These are phyloP conservation scores for Aramus guarauna DNA, from an alignment of 2,113 vertebrate species.

Conservation along the genomic window DNA sequence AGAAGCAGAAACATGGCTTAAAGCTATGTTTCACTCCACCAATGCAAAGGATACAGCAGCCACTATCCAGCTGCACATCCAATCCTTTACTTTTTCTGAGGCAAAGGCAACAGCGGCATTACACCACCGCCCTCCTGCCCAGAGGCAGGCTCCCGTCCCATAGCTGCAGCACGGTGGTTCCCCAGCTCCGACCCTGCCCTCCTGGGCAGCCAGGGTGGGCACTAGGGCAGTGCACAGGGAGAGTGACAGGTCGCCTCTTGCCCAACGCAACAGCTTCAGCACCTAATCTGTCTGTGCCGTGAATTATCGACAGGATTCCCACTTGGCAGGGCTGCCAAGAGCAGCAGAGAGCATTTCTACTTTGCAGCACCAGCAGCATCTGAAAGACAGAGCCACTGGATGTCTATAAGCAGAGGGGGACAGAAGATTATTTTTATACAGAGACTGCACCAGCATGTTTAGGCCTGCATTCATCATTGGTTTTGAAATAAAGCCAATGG, in stretches of 20 bases:
- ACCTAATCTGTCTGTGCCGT: not conserved
- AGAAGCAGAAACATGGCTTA: not conserved
- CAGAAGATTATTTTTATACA: not conserved
- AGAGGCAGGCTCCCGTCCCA: not conserved
- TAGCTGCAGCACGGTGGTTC: accelerated
- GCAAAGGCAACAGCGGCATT: not conserved
- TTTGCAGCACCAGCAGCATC: not conserved
- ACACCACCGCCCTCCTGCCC: not conserved
- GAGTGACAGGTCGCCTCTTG: not conserved
- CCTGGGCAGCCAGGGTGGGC: not conserved
- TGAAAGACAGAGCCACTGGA: not conserved
- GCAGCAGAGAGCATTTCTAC: not conserved
- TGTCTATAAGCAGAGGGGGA: not conserved
- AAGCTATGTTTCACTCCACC: not conserved
- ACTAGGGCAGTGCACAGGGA: not conserved
- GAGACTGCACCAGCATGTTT: not conserved
- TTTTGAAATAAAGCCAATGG: not conserved
- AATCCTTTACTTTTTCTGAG: not conserved
- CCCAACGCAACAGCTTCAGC: not conserved
- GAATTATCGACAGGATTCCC: not conserved
- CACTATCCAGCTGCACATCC: not conserved
- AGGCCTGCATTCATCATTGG: not conserved
- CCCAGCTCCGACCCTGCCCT: not conserved
- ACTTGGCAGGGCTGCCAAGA: not conserved
- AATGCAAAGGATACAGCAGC: not conserved